Evolutionary conservation across 2,888 invertebrate genomes (phyloP).

Genomic region (Timema cristinae): DNA sequence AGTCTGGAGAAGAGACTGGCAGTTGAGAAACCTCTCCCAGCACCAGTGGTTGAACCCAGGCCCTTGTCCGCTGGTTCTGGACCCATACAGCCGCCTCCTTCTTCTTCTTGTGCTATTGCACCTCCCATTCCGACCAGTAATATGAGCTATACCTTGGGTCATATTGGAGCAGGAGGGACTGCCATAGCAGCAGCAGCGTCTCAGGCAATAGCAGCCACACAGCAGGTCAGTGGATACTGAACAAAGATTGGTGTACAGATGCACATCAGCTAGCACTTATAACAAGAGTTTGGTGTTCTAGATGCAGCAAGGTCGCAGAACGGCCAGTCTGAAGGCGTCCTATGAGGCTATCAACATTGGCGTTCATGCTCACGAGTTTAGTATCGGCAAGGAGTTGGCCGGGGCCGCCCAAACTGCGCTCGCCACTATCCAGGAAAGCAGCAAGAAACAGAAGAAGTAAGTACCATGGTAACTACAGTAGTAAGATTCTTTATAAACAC

Average conservation of each 20-base stretch:
- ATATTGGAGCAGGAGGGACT: constrained; percentile 79
- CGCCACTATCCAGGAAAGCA: constrained; percentile 62
- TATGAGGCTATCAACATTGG: constrained; percentile 76
- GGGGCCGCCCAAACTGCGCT: constrained; percentile 69
- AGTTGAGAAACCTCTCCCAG: too few relatives aligned
- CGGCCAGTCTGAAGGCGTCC: constrained; percentile 90
- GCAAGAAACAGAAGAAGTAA: constrained; percentile 61
- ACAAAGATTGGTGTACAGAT: not conserved
- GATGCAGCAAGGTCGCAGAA: constrained; percentile 92
- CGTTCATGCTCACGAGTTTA: constrained; percentile 55
- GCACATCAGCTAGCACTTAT: not conserved
- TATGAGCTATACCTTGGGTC: constrained; percentile 68
- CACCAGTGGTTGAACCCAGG: too few relatives aligned
- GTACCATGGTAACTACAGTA: too few relatives aligned
- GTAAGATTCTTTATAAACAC: too few relatives aligned
- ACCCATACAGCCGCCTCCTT: too few relatives aligned
- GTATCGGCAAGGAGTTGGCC: constrained; percentile 66
- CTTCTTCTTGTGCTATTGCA: too few relatives aligned
- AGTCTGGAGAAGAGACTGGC: too few relatives aligned
- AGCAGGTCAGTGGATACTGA: constrained; percentile 55
- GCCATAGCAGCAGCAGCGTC: constrained; percentile 93
- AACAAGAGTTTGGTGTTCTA: constrained; percentile 38
- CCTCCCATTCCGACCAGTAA: constrained; percentile 30
- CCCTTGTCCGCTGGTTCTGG: too few relatives aligned
- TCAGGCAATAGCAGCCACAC: constrained; percentile 93